Evolutionary conservation across 2,113 vertebrate genomes (phyloP).

Genomic region (Acrocephalus arundinaceus): DNA sequence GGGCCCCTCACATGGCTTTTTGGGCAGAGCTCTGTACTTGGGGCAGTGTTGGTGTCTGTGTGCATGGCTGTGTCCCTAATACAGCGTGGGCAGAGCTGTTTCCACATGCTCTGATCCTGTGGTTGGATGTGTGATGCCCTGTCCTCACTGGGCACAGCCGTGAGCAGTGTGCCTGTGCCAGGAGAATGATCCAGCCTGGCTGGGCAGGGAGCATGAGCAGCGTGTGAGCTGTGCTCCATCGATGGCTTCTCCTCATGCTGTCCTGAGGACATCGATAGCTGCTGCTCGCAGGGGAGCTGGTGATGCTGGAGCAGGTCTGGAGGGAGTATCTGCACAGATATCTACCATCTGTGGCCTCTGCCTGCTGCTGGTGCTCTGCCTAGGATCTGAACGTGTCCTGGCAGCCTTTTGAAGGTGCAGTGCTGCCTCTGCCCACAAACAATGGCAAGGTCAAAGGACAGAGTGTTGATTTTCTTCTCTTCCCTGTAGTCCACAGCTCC

Average conservation of each 20-base stretch:
- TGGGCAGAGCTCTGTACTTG: not conserved
- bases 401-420: not conserved
- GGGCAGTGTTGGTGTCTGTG: not conserved
- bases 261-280: not conserved
- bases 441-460: not conserved
- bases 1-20: not conserved
- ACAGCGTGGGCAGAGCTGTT: not conserved
- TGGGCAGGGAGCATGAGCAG: not conserved
- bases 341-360: not conserved
- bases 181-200: not conserved
- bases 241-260: accelerated
- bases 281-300: not conserved
- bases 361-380: not conserved
- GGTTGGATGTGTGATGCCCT: accelerated
- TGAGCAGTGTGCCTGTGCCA: not conserved
- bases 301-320: accelerated
- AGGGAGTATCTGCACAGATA: not conserved
- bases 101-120: accelerated
- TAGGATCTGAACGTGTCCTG: not conserved
- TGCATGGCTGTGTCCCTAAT: not conserved
- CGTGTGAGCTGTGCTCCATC: not conserved
- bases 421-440: not conserved
- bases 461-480: not conserved
- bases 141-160: accelerated
- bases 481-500: not conserved